Evolutionary conservation across 2,888 invertebrate genomes (phyloP), one percentile per base, ranked within the genome.

Genomic region (Apocheima hispidaria): DNA sequence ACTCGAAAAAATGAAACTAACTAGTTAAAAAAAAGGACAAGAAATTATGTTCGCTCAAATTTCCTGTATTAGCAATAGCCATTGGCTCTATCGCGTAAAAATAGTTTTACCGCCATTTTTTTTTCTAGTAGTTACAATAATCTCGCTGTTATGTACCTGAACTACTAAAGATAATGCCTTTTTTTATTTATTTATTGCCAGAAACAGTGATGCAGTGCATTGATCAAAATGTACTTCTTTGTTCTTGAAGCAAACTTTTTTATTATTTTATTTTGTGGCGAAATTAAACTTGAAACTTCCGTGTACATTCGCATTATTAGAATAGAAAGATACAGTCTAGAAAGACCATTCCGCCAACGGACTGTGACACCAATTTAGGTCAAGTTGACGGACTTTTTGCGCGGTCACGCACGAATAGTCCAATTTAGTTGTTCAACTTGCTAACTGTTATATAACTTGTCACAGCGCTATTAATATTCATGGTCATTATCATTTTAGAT

Each of bases 351-450:
- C 78, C 78, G 78, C 81, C 83, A 83, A 72, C 72, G 73, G 83
- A 86, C 75, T 87, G 84, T 87, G 81, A 86, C 84, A 77, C 67
- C 57, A 60, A 87, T 77, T 72, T 89, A 69, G 90, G 91, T 86
- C 90, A 90, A 90, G 88, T 87, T 87, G 84, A 87, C 75, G 88
- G 86, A 81, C 86, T 88, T 88, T 89, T 88, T 87, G 69, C 78
- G 72, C 73, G 73, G 86, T 84, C 75, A 87, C 82, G 88, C 87
- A 84, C 80, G 77, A 84, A 71, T 79, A 81, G 72, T 69, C 81
- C 75, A 78, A 72, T 84, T 86, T 87, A 84, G 83, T 81, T 86
- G 87, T 83, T 88, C 87, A 90, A 89, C 87, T 86, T 82, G 78
- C 67, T 70, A 81, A 72, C 77, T 75, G 74, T 87, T 86, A 86